Base-by-base conservation (phyloP, 2,888 invertebrate species). In the Caenorhabditis sp. region DNA sequence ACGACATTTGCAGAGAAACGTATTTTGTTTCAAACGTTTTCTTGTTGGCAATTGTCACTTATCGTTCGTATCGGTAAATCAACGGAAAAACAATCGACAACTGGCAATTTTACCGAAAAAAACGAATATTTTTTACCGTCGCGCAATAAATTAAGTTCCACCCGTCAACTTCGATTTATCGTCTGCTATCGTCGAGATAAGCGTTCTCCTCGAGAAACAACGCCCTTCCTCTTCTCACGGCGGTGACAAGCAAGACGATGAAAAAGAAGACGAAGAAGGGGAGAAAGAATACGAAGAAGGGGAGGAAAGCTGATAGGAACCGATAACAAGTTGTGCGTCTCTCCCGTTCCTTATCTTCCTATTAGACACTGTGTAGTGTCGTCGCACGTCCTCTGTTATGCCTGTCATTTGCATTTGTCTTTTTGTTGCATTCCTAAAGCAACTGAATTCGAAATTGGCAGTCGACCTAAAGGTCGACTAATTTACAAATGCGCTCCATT, bases 271-370 rank as follows among this genome's bases (percentile, higher is more conserved):
- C 43, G 53, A n/a, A 56, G 41, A 43, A 22, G 27, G 11, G 52
- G 52, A 58, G 41, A 55, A 65, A 46, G 53, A 32, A 27, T 26
- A 11, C 43, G 55, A 52, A 50, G 43, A 22, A 48, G 55, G 2
- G 30, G 41, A 68, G 50, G 53, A 52, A 70, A 70, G 70, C 70
- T 70, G 70, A 70, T 68, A 58, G 48, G 56, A 46, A 68, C 55
- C 66, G 58, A 58, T 70, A 70, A 70, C 59, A 70, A 70, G 70
- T 70, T 70, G 70, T 70, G 59, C 27, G 58, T 68, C 17, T 52
- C 43, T 48, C 22, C 46, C 58, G 48, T 35, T 52, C 53, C 45
- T 70, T 59, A 59, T 61, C 53, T 59, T 53, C 65, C 35, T 13
- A 35, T 30, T 61, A 70, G 45, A 70, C 70, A 52, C 39, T 45